Conservation (phyloP, 1,140 invertebrate species). For the Steinernema khuongi region DNA sequence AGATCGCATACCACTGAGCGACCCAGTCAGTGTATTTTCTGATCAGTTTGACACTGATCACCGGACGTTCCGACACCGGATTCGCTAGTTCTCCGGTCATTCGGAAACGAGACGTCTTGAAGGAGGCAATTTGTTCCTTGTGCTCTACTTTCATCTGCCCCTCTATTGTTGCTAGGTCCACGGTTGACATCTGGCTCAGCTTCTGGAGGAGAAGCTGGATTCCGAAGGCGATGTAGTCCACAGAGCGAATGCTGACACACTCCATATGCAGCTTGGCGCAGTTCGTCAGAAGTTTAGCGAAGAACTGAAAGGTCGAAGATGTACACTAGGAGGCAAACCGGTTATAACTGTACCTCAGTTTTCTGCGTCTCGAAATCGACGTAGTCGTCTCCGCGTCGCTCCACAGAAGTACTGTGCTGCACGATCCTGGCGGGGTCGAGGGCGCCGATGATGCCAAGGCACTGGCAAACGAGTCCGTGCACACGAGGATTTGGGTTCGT, state of each 20-base stretch:
- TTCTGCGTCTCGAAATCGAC: background rate
- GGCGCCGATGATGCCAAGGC: background rate
- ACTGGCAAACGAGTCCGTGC: background rate
- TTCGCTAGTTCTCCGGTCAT: background rate
- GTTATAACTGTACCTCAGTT: background rate
- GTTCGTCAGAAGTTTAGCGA: background rate
- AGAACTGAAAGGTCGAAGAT: background rate
- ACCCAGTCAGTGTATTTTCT: background rate
- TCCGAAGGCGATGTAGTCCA: background rate
- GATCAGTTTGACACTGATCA: conserved; percentile 12
- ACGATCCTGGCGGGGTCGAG: background rate
- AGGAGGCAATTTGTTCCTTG: background rate
- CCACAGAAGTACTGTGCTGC: background rate
- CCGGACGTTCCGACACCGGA: background rate
- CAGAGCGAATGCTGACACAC: background rate
- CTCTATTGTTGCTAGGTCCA: background rate
- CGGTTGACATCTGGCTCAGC: background rate
- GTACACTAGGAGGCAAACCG: background rate
- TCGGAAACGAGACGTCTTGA: background rate
- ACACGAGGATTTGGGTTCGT: background rate
- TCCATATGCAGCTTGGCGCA: background rate
- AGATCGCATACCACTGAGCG: conserved; percentile 10
- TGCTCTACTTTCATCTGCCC: background rate
- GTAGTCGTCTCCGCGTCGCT: background rate
- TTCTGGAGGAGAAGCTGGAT: background rate